Base-by-base conservation (phyloP, 2,113 vertebrate species). In the Paraplagusia blochii region DNA sequence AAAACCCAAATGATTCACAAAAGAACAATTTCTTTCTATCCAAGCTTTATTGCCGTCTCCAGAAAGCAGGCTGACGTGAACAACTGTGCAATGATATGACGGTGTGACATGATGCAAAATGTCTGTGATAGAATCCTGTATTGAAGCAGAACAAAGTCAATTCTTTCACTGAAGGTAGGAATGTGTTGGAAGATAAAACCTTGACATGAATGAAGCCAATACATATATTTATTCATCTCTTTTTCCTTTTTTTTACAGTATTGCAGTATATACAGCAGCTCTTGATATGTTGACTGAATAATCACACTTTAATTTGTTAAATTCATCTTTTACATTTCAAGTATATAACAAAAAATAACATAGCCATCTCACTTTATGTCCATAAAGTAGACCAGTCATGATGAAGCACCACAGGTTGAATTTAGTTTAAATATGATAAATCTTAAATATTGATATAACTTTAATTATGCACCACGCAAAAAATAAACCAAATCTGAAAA, bases 11-110 rank as follows among this genome's bases (percentile, higher is more conserved):
- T 29, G n/a, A n/a, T n/a, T n/a, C n/a, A n/a, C n/a, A 46, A 45
- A 38, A 15, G 66, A 42, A 36, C 44, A 29, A 29, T 45, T 55
- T 71, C 16, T 11, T 42, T 15, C 36, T 49, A 47, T 72, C 14
- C 5, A 1, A 68, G 58, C 66, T 83, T 89, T 85, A 86, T 77
- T 88, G 68, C 46, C 66, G 56, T 72, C 62, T 81, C 60, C 54
- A 68, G 52, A 50, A 40, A 69, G 55, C 19, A 65, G 58, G 74
- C 66, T 48, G 69, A 67, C 63, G 63, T 56, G 72, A 22, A 66
- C 54, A 36, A 16, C 77, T 16, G 73, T 62, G 65, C 58, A 77
- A 81, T 61, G 44, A 29, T 29, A 77, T 67, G 51, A 68, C 19
- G 69, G 67, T 62, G 49, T 35, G 18, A 51, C 51, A 60, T 43